Conservation (phyloP, 2,797 vertebrate genomes). For the Miichthys miiuy region DNA sequence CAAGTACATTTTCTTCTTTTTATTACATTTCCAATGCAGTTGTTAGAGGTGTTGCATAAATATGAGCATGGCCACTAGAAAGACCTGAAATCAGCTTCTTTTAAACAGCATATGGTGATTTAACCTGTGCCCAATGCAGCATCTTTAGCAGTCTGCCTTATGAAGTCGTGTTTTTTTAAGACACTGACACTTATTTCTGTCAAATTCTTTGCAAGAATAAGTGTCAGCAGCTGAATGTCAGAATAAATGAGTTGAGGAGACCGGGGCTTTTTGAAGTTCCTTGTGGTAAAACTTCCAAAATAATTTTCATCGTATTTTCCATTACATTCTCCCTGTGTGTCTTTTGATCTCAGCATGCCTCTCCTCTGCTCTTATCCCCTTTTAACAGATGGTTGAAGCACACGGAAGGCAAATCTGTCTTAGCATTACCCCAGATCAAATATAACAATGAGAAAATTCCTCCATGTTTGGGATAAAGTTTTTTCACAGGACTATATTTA, state of each 20-base stretch:
- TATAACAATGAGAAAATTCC: conserved; percentile 72
- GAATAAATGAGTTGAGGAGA: conserved; percentile 35
- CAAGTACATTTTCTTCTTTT: not conserved
- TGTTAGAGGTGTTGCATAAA: conserved; percentile 1
- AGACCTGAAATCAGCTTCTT: not conserved
- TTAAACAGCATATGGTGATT: not conserved
- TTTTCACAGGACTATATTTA: conserved; percentile 69
- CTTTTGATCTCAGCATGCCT: conserved; percentile 82
- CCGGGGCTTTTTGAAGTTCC: conserved; percentile 48
- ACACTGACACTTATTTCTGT: conserved; percentile 10
- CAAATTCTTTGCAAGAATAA: not conserved
- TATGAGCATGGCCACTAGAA: not conserved
- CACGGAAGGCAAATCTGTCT: conserved; percentile 67
- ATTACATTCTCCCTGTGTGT: conserved; percentile 71
- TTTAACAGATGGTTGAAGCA: conserved; percentile 70
- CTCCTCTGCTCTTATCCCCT: conserved; percentile 71
- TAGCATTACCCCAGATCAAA: conserved; percentile 73
- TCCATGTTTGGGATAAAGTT: conserved; percentile 70
- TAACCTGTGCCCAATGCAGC: not conserved
- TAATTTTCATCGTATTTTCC: conserved; percentile 62
- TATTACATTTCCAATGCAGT: conserved; percentile 21
- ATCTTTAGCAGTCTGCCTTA: conserved; percentile 17
- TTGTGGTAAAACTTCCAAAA: conserved; percentile 59
- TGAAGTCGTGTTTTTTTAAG: not conserved
- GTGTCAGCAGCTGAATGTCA: conserved; percentile 16